A percentile compares a stretch with the other conserved stretches of the same genome.
Conservation (phyloP, 2,113 vertebrate genomes). For the Salvelinus fontinalis region DNA sequence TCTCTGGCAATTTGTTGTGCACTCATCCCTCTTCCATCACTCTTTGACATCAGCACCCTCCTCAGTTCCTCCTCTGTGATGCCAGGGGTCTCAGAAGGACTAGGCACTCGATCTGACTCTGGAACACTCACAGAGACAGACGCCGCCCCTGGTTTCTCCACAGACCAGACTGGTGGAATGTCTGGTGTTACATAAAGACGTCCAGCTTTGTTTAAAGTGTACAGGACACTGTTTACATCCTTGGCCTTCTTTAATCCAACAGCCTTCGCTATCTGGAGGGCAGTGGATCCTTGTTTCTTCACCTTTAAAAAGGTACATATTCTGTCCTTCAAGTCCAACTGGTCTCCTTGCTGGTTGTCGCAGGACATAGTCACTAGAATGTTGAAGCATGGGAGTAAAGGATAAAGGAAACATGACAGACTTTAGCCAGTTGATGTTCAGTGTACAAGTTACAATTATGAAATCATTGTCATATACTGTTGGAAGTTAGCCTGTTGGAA, state of each 20-base stretch:
- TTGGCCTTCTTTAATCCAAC: constrained; percentile 13
- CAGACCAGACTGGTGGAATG: constrained; percentile 8
- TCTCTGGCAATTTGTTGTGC: background rate
- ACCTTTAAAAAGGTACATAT: background rate
- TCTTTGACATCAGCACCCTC: background rate
- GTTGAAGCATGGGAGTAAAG: too few species aligned
- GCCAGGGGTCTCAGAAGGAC: background rate
- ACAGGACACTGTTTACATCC: constrained; percentile 22
- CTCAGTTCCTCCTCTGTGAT: background rate
- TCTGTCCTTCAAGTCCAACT: background rate
- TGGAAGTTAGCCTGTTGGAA: too few species aligned
- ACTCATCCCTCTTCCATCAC: background rate
- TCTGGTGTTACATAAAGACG: background rate
- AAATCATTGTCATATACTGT: too few species aligned
- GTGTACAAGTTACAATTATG: too few species aligned
- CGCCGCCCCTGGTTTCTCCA: background rate
- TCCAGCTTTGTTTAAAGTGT: background rate
- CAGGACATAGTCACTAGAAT: background rate
- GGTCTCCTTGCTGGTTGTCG: background rate
- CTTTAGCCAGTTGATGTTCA: too few species aligned
- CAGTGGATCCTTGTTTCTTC: background rate
- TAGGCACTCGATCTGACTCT: background rate
- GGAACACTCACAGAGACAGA: too few species aligned
- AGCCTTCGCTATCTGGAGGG: constrained; percentile 21
- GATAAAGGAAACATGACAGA: too few species aligned